Conservation (phyloP, 37 sponge, comb jelly and placozoan genomes). For the Halisarca cf. caerulea region DNA sequence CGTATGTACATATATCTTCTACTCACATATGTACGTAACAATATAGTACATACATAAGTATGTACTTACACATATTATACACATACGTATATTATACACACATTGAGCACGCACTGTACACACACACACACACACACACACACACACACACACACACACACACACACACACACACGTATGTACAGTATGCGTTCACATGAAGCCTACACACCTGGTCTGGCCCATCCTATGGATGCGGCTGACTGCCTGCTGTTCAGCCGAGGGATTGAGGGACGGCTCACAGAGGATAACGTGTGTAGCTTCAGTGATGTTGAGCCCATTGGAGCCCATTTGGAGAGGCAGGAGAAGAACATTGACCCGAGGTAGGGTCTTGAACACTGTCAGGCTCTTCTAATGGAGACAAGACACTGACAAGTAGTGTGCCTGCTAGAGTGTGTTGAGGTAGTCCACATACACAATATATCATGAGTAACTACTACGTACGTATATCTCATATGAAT, state of each 20-base stretch:
- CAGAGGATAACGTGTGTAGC: constrained; percentile 87
- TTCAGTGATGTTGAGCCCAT: constrained; percentile 84
- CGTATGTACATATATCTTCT: too few species aligned
- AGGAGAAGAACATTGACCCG: constrained; percentile 64
- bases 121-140: not conserved
- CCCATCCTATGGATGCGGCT: constrained; percentile 86
- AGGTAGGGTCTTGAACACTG: constrained; percentile 49
- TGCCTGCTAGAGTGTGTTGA: not conserved
- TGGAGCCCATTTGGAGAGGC: constrained; percentile 74
- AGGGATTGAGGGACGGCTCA: constrained; percentile 78
- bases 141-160: constrained; percentile 1
- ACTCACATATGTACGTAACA: too few species aligned
- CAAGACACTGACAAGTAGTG: not conserved
- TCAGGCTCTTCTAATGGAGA: constrained; percentile 21
- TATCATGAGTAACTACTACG: not conserved
- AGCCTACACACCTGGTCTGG: constrained; percentile 68
- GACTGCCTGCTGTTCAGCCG: constrained; percentile 81
- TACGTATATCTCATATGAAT: too few species aligned
- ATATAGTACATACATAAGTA: too few species aligned
- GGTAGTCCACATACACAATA: not conserved
- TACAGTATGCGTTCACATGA: not conserved
- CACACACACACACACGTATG: not conserved
- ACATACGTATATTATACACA: too few species aligned
- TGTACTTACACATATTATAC: too few species aligned
- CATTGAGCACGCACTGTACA: too few species aligned